A percentile compares a stretch with the other conserved stretches of the same genome.
phyloP scores from a whole-genome alignment of 1,140 invertebrate genomes.

The Tribolium madens region DNA sequence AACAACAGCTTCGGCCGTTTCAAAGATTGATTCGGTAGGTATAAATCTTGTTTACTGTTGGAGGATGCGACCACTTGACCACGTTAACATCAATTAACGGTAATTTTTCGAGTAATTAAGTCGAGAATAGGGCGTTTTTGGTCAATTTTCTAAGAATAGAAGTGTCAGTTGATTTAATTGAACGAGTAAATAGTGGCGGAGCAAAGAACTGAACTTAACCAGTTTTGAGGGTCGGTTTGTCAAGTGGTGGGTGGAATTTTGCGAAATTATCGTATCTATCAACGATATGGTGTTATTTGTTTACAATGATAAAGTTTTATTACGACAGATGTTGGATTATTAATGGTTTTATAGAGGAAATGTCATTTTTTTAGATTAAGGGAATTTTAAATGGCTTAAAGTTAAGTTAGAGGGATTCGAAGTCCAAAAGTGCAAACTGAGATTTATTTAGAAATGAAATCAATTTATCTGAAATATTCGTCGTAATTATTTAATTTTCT shows the following conservation, averaged over 20 bases:
- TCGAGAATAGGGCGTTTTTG: neutral
- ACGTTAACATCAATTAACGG: neutral
- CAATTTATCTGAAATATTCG: too few relatives aligned
- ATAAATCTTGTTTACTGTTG: slow-evolving; percentile 19
- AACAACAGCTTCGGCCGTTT: slow-evolving; percentile 5
- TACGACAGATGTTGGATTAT: neutral
- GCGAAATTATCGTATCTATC: neutral
- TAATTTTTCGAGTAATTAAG: neutral
- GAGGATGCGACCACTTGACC: slow-evolving; percentile 6
- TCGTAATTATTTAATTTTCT: too few relatives aligned
- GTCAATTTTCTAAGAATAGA: neutral
- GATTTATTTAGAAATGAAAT: too few relatives aligned
- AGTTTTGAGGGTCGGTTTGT: neutral
- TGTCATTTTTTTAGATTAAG: too few relatives aligned
- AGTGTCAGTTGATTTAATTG: neutral
- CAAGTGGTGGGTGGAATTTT: neutral
- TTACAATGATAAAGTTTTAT: neutral
- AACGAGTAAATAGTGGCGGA: neutral
- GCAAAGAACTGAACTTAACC: slow-evolving; percentile 3
- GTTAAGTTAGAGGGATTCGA: too few relatives aligned
- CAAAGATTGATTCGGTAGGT: slow-evolving; percentile 7
- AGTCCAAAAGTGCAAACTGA: too few relatives aligned
- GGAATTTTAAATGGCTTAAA: too few relatives aligned
- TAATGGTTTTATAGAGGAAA: neutral
- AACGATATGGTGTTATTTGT: neutral